phyloP scores from a whole-genome alignment of 2,888 invertebrate genomes.

The Falcaria lacertinaria region DNA sequence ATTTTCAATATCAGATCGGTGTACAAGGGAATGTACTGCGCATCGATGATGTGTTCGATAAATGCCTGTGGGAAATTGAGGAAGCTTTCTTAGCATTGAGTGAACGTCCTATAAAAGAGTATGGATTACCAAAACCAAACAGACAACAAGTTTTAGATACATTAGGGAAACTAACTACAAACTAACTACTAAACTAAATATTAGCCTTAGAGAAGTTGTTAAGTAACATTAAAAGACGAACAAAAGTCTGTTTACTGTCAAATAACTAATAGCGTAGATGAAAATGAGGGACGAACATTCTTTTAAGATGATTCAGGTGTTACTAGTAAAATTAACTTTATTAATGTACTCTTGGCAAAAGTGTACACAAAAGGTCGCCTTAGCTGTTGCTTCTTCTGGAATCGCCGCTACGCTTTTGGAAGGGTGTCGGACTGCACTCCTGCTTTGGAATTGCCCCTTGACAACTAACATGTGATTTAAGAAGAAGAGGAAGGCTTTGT shows the following conservation, averaged over 20 bases:
- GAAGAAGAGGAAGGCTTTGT: too few relatives aligned
- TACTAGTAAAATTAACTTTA: constrained; percentile 8
- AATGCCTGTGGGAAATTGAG: neutral
- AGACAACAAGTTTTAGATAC: too few relatives aligned
- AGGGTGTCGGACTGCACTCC: constrained; percentile 16
- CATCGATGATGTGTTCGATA: neutral
- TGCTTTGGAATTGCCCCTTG: constrained; percentile 10
- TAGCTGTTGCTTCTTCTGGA: constrained; percentile 14
- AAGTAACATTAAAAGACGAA: too few relatives aligned
- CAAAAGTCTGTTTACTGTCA: constrained; percentile 7
- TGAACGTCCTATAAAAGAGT: too few relatives aligned
- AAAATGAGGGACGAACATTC: constrained; percentile 8
- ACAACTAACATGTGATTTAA: too few relatives aligned
- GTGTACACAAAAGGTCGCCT: constrained; percentile 11
- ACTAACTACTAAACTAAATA: too few relatives aligned
- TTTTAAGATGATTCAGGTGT: constrained; percentile 12
- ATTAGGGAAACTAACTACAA: too few relatives aligned
- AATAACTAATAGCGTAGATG: neutral
- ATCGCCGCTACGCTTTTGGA: constrained; percentile 18
- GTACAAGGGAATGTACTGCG: neutral
- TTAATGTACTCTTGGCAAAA: constrained; percentile 10
- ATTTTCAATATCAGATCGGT: neutral
- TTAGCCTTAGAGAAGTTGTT: too few relatives aligned
- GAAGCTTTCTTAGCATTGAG: too few relatives aligned
- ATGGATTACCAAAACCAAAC: too few relatives aligned